These are phyloP conservation scores for Cephonodes hylas DNA, from an alignment of 2,888 invertebrate species.

Conservation along the genomic window DNA sequence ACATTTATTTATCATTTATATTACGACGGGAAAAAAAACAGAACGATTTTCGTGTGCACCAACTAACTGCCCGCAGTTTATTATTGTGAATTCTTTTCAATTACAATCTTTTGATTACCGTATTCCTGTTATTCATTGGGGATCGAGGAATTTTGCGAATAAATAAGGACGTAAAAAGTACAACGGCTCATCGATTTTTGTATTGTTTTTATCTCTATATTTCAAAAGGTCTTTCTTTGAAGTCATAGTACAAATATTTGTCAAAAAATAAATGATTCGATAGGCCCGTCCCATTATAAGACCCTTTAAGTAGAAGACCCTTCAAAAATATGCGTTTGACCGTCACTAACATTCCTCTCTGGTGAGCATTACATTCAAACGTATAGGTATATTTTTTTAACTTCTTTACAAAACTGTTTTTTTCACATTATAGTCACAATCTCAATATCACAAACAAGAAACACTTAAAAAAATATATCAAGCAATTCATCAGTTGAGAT, in stretches of 20 bases:
- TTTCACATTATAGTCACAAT: no score
- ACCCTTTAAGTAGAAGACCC: no score
- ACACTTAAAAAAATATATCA: no score
- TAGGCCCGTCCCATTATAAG: no score
- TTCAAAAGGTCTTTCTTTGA: neutral
- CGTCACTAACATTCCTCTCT: no score
- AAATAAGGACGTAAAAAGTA: neutral
- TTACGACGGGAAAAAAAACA: neutral
- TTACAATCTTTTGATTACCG: neutral
- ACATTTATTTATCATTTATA: constrained; percentile 35
- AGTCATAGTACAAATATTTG: neutral
- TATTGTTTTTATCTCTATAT: neutral
- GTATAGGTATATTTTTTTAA: no score
- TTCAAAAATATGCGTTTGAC: no score
- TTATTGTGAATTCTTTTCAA: neutral
- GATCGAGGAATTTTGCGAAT: neutral
- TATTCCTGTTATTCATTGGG: neutral
- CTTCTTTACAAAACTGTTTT: no score
- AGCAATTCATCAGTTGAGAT: no score
- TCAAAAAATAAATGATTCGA: neutral
- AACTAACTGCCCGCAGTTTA: neutral
- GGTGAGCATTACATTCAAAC: no score
- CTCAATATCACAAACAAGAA: no score
- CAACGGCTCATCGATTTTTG: neutral
- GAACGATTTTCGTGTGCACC: neutral